Percentiles rank a stretch among this genome's conserved stretches.
Conservation (phyloP, 2,888 invertebrate species). For the Salticus scenicus region DNA sequence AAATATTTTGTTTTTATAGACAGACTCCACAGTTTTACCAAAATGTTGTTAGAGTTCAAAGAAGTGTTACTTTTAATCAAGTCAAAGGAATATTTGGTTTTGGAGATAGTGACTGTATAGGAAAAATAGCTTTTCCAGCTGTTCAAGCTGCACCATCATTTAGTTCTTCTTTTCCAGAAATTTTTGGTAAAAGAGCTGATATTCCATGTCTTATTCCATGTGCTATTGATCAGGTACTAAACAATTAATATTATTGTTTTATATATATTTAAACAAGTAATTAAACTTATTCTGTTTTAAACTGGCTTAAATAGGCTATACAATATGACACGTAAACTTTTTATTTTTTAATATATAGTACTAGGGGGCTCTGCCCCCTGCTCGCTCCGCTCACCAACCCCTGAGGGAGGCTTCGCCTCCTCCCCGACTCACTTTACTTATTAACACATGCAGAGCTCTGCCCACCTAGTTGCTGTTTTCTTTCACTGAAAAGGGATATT, state of each 20-base stretch:
- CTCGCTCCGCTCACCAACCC: too few relatives aligned
- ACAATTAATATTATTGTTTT: background rate
- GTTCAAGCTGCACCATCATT: conserved; percentile 97
- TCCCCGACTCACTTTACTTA: too few relatives aligned
- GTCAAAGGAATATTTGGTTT: conserved; percentile 99
- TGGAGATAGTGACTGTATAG: conserved; percentile 94
- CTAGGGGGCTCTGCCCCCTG: too few relatives aligned
- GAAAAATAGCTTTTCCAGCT: conserved; percentile 97
- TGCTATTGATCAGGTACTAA: conserved; percentile 92
- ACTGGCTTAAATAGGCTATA: too few relatives aligned
- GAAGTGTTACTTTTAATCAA: conserved; percentile 97
- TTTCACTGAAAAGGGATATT: too few relatives aligned
- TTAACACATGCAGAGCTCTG: too few relatives aligned
- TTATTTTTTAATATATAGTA: too few relatives aligned
- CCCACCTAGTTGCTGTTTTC: too few relatives aligned
- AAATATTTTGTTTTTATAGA: conserved; percentile 78
- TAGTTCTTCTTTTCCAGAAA: conserved; percentile 90
- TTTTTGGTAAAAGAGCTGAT: conserved; percentile 87
- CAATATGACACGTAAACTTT: too few relatives aligned
- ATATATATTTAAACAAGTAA: too few relatives aligned
- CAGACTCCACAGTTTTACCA: conserved; percentile 92
- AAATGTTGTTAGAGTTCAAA: conserved; percentile 93
- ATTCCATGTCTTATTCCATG: conserved; percentile 94
- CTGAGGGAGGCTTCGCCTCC: too few relatives aligned
- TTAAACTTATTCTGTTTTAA: too few relatives aligned